phyloP scores from a whole-genome alignment of 2,113 vertebrate genomes.

The Eleginops maclovinus region DNA sequence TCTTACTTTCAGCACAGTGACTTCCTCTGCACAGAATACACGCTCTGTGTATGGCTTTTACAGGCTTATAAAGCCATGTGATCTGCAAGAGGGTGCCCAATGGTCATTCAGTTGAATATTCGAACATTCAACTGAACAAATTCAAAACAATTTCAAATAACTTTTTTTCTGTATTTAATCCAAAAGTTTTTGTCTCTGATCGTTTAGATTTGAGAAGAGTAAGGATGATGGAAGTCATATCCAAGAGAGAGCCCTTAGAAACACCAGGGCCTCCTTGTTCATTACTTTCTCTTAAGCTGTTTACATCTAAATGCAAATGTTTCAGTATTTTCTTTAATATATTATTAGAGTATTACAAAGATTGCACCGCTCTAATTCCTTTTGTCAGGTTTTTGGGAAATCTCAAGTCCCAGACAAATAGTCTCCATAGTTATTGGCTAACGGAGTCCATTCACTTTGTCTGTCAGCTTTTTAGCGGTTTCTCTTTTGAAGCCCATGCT shows the following conservation, averaged over 20 bases:
- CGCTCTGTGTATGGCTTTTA: slow-evolving; percentile 15
- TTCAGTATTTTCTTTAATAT: not conserved
- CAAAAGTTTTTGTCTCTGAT: slow-evolving; percentile 2
- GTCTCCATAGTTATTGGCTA: slow-evolving; percentile 37
- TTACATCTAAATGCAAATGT: slow-evolving; percentile 11
- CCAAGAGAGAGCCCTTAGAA: not conserved
- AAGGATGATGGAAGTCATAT: not conserved
- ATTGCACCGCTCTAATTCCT: too few relatives aligned
- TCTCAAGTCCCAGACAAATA: slow-evolving; percentile 39
- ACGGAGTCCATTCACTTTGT: slow-evolving; percentile 25
- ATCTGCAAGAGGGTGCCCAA: slow-evolving; percentile 16
- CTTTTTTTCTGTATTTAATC: slow-evolving; percentile 18
- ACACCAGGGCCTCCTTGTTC: not conserved
- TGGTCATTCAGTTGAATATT: slow-evolving; percentile 5
- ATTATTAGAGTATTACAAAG: too few relatives aligned
- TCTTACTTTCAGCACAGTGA: slow-evolving; percentile 48
- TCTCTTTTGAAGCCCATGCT: slow-evolving; percentile 58
- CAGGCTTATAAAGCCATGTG: not conserved
- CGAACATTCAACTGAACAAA: too few relatives aligned
- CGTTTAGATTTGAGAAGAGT: slow-evolving; percentile 1
- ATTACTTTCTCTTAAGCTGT: not conserved
- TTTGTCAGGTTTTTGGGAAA: not conserved
- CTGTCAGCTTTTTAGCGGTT: slow-evolving; percentile 44
- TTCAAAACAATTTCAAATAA: not conserved
- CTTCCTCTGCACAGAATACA: slow-evolving; percentile 44